These are phyloP conservation scores for Onychomys leucogaster DNA, from an alignment of 2,797 vertebrate species.

Conservation along the genomic window DNA sequence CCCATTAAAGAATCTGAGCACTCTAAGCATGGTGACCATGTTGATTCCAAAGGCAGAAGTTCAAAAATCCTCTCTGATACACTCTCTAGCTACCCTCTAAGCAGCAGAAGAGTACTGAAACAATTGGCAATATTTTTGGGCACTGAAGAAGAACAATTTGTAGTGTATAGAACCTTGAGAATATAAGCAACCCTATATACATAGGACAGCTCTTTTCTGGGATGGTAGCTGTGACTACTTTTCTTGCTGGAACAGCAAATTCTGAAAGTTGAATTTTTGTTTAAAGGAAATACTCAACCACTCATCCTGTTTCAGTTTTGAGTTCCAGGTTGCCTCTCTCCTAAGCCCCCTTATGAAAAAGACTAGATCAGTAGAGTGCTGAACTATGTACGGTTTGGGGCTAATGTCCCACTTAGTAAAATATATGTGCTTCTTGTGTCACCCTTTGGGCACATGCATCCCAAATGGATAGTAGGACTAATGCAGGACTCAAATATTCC, in stretches of 20 bases:
- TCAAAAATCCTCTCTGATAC: neutral
- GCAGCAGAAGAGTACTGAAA: neutral
- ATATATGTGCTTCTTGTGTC: conserved; percentile 35
- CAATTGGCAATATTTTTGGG: neutral
- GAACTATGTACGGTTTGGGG: neutral
- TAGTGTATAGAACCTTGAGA: neutral
- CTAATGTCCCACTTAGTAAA: conserved; percentile 23
- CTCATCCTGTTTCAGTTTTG: neutral
- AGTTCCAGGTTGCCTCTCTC: conserved; percentile 15
- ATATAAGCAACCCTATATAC: neutral
- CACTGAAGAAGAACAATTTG: neutral
- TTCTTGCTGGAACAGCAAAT: conserved; percentile 16
- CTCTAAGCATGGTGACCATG: neutral
- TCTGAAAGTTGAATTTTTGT: conserved; percentile 39
- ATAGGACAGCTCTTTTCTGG: conserved; percentile 40
- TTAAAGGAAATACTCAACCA: conserved; percentile 23
- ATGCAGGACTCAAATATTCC: conserved; percentile 13
- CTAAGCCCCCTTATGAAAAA: conserved; percentile 50
- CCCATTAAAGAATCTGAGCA: neutral
- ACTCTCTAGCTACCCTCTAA: neutral
- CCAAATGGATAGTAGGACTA: neutral
- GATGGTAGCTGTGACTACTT: conserved; percentile 31
- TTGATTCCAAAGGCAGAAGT: neutral
- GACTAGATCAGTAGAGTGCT: neutral
- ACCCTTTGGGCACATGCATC: neutral